phyloP scores from a whole-genome alignment of 2,113 vertebrate genomes.

The Haplochromis burtoni region DNA sequence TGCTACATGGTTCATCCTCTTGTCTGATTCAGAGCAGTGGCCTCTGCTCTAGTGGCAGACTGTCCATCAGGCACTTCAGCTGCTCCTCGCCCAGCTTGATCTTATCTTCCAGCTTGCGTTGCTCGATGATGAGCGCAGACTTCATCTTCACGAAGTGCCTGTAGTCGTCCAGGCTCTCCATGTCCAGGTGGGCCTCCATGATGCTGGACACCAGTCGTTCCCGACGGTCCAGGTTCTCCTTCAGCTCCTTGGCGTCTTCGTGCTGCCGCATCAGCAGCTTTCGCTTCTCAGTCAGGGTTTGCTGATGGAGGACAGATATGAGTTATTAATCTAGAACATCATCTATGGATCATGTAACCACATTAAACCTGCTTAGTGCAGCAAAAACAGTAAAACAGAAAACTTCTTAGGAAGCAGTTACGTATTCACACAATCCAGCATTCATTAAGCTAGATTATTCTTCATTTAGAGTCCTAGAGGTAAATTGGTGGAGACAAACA shows the following conservation, averaged over 20 bases:
- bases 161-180: constrained; percentile 88
- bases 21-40: not conserved
- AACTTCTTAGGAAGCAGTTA: not conserved
- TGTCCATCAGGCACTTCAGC: constrained; percentile 90
- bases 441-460: not conserved
- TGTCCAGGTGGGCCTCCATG: constrained; percentile 77
- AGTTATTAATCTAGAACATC: not conserved
- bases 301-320: constrained; percentile 60
- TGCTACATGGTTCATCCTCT: not conserved
- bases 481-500: not conserved
- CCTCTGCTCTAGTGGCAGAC: constrained; percentile 76
- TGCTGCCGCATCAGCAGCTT: constrained; percentile 90
- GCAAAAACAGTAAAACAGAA: not conserved
- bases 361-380: not conserved
- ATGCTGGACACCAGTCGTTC: constrained; percentile 85
- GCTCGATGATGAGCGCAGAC: constrained; percentile 95
- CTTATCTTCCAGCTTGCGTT: constrained; percentile 95
- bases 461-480: not conserved
- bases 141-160: constrained; percentile 99
- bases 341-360: not conserved
- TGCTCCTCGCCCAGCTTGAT: constrained; percentile 97
- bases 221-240: constrained; percentile 93
- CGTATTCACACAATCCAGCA: not conserved
- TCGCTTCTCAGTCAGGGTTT: constrained; percentile 84
- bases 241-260: constrained; percentile 92